Base-by-base conservation (phyloP, 2,113 vertebrate species). In the Toxostoma redivivum region DNA sequence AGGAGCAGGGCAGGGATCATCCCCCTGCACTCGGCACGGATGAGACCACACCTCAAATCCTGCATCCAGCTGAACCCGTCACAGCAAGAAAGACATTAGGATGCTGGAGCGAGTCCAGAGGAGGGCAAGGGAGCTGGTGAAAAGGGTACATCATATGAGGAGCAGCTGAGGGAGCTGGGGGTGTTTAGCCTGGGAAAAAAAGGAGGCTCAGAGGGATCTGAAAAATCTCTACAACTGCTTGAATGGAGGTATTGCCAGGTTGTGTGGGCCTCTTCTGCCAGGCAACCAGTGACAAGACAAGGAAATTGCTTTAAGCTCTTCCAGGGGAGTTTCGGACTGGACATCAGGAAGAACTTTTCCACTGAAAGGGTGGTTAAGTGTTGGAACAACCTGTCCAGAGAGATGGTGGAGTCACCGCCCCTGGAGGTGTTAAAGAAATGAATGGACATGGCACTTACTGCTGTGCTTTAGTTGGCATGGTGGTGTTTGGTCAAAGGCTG, bases 391-490 rank as follows among this genome's bases (percentile, higher is more conserved):
- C 19, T n/a, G 51, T n/a, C 67, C 67, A 73, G 60, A 50, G 51
- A 66, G 15, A 33, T 28, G 8, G 9, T 57, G 22, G 14, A 37
- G 42, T 42, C 42, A 51, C 15, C 1, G 2, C 4, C 5, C 18
- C 19, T 20, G 6, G 15, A 28, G 7, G 4, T 25, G 10, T n/a
- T 53, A 37, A 30, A 66, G 45, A 66, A 60, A 66, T 30, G 44
- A 38, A 23, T 45, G 23, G 15, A n/a, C 1, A 0, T 58, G 45
- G 16, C 23, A 38, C 38, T 50, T 15, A n/a, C 1, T 58, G 33
- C 27, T 9, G 8, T 38, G 44, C 28, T 73, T 66, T 58, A 13
- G 6, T 30, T 81, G 45, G 15, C 33, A 14, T 20, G 19, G 5
- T 51, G 28, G 23, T 58, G 15, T 66, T 51, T n/a, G 27, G 37